These are phyloP conservation scores for Apamea monoglypha DNA, from an alignment of 2,888 invertebrate species.

Conservation along the genomic window DNA sequence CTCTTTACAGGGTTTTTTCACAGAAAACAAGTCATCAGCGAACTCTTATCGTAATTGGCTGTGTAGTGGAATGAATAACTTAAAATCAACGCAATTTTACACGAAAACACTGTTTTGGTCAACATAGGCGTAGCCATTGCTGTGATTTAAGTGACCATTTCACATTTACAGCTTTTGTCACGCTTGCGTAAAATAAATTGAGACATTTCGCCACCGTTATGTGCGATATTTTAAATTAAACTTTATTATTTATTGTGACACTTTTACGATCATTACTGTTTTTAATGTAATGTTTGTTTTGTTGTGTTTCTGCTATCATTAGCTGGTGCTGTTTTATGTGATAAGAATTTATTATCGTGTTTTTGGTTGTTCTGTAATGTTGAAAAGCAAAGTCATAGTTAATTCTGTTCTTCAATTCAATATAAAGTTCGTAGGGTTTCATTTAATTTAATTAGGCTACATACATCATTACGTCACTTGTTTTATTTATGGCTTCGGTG, in stretches of 20 bases:
- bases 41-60: slow-evolving; percentile 76
- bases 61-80: slow-evolving; percentile 75
- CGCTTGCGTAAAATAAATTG: slow-evolving; percentile 83
- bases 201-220: slow-evolving; percentile 81
- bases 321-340: slow-evolving; percentile 34
- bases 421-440: slow-evolving; percentile 42
- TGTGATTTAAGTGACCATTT: slow-evolving; percentile 84
- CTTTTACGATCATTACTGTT: slow-evolving; percentile 63
- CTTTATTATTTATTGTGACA: slow-evolving; percentile 67
- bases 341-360: slow-evolving; percentile 37
- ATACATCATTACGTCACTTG: slow-evolving; percentile 26
- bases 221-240: slow-evolving; percentile 70
- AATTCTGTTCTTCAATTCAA: slow-evolving; percentile 5
- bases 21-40: slow-evolving; percentile 56
- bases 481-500: slow-evolving; percentile 48
- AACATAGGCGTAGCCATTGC: slow-evolving; percentile 78
- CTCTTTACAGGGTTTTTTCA: slow-evolving; percentile 29
- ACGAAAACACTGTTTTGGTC: slow-evolving; percentile 81
- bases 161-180: slow-evolving; percentile 84
- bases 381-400: neutral
- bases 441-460: slow-evolving; percentile 48
- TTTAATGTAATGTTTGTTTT: slow-evolving; percentile 60
- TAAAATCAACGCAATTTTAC: slow-evolving; percentile 78
- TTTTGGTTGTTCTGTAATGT: neutral
- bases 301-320: slow-evolving; percentile 50